Evolutionary conservation across 2,113 vertebrate species (phyloP).

Genomic region (Nycticorax nycticorax): DNA sequence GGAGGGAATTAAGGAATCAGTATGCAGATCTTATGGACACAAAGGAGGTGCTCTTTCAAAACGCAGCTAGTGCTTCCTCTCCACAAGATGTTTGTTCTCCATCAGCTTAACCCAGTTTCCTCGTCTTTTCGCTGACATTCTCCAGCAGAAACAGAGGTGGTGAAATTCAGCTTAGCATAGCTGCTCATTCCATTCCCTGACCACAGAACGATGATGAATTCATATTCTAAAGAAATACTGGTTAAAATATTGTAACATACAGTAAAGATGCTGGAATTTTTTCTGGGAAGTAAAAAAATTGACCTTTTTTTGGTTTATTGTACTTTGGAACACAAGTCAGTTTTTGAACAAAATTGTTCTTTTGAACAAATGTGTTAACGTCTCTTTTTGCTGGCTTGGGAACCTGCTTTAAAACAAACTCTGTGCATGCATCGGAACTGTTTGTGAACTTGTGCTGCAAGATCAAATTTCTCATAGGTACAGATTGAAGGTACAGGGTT

Average conservation of each 20-base stretch:
- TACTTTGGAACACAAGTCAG: neutral
- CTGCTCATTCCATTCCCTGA: neutral
- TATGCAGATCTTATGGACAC: rapidly evolving
- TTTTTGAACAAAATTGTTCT: neutral
- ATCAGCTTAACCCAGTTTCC: neutral
- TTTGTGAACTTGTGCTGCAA: neutral
- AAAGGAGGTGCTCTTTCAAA: neutral
- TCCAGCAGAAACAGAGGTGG: neutral
- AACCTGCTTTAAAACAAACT: neutral
- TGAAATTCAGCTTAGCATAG: neutral
- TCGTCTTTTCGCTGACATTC: neutral
- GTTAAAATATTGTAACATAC: neutral
- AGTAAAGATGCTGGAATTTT: neutral
- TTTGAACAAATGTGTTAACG: neutral
- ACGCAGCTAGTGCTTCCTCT: neutral
- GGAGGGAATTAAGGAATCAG: neutral
- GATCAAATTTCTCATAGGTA: neutral
- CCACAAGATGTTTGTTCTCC: neutral
- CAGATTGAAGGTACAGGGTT: neutral
- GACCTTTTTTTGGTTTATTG: neutral
- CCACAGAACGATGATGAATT: neutral
- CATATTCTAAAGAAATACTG: neutral
- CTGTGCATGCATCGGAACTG: neutral
- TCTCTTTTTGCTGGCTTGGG: neutral
- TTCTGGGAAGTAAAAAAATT: neutral